These are phyloP conservation scores for Varanus komodoensis DNA, from an alignment of 2,113 vertebrate genomes.

Conservation along the genomic window DNA sequence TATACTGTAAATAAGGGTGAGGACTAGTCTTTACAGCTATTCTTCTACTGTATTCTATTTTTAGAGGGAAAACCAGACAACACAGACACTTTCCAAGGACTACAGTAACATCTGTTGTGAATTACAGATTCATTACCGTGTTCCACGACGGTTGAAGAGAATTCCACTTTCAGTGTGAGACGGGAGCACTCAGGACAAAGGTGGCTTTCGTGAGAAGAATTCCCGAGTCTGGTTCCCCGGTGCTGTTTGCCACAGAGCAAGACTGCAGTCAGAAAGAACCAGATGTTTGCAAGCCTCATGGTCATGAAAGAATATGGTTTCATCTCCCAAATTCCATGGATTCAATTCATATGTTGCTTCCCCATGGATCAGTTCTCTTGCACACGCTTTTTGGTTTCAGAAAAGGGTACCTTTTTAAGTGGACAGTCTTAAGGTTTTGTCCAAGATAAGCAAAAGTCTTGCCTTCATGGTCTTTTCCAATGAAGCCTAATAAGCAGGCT, in stretches of 20 bases:
- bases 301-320: constrained; percentile 71
- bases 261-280: constrained; percentile 82
- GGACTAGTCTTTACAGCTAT: background rate
- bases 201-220: constrained; percentile 73
- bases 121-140: constrained; percentile 83
- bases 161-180: constrained; percentile 90
- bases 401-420: constrained; percentile 65
- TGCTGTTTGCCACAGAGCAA: constrained; percentile 85
- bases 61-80: background rate
- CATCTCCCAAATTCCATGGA: constrained; percentile 74
- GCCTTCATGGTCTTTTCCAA: constrained; percentile 79
- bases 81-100: background rate
- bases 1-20: too few relatives aligned
- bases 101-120: background rate
- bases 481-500: constrained; percentile 79
- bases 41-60: background rate
- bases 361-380: constrained; percentile 74
- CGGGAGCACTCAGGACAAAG: constrained; percentile 86
- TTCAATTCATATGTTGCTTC: constrained; percentile 72
- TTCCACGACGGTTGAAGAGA: constrained; percentile 91
- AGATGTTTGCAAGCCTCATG: constrained; percentile 84
- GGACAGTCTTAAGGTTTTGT: constrained; percentile 71
- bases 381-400: constrained; percentile 31
- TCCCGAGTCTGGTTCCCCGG: constrained; percentile 78
- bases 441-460: constrained; percentile 74